A percentile compares a stretch with the other conserved stretches of the same genome.
These are phyloP conservation scores for Anguilla anguilla DNA, from an alignment of 2,797 vertebrate species.

Conservation along the genomic window DNA sequence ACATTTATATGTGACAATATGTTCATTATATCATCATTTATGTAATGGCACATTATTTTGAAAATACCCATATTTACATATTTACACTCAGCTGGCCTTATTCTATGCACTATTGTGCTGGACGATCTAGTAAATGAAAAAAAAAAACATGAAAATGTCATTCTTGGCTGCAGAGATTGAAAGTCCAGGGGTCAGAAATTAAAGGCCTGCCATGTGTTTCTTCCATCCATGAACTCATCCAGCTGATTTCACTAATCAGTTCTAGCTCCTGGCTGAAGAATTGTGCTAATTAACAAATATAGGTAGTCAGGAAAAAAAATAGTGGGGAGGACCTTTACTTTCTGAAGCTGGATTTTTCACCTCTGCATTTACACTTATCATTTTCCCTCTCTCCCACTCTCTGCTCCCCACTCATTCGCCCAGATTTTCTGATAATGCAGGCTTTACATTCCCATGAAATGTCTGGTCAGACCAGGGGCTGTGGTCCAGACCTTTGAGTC, in stretches of 20 bases:
- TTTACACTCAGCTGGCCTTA: not conserved
- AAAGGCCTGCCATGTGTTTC: too few species aligned
- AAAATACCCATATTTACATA: not conserved
- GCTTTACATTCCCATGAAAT: conserved; percentile 13
- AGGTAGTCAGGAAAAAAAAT: too few species aligned
- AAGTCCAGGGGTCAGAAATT: too few species aligned
- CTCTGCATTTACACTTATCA: conserved; percentile 45
- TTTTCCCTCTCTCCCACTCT: conserved; percentile 62
- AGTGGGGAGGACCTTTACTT: not conserved
- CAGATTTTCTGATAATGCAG: not conserved
- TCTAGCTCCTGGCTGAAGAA: too few species aligned
- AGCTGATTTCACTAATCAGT: too few species aligned
- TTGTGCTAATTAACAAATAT: too few species aligned
- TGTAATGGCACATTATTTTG: not conserved
- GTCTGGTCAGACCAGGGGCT: not conserved
- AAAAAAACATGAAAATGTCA: not conserved
- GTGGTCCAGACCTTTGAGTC: conserved; percentile 20
- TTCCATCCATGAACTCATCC: too few species aligned
- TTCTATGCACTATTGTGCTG: not conserved
- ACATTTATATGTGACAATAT: not conserved
- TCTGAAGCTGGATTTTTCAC: conserved; percentile 31
- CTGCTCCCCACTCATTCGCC: conserved; percentile 42
- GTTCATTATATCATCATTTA: not conserved
- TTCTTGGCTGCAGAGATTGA: too few species aligned
- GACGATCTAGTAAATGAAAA: not conserved